phyloP scores from a whole-genome alignment of 2,797 vertebrate species.

The Gallinago solitaria region DNA sequence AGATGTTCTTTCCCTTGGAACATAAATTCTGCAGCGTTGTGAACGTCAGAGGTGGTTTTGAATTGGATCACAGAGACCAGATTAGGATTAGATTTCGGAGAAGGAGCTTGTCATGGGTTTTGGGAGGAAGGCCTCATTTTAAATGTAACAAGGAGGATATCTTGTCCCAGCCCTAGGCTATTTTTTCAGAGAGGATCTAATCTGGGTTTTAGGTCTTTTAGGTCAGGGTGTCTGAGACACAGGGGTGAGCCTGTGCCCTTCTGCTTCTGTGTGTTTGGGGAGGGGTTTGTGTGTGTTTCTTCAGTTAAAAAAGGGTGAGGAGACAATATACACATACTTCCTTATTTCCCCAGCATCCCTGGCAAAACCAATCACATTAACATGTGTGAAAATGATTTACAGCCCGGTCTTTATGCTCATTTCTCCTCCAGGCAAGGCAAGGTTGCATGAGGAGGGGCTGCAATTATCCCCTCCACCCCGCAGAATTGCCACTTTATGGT shows the following conservation, averaged over 20 bases:
- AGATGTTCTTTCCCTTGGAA: neutral
- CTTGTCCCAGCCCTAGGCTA: neutral
- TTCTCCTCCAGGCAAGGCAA: neutral
- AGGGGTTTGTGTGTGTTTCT: neutral
- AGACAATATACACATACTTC: neutral
- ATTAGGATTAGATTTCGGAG: neutral
- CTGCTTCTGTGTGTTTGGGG: neutral
- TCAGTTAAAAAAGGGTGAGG: neutral
- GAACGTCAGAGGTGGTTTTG: neutral
- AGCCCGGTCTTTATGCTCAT: neutral
- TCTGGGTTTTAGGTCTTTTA: neutral
- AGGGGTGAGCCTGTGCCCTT: neutral
- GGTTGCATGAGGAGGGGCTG: fast-evolving
- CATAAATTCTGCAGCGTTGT: neutral
- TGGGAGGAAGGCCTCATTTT: neutral
- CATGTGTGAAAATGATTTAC: neutral
- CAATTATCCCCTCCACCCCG: neutral
- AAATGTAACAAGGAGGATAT: neutral
- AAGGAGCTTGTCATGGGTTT: neutral
- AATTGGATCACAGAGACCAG: neutral
- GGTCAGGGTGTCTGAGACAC: neutral
- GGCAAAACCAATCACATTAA: neutral
- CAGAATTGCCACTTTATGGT: fast-evolving
- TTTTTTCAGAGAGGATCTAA: neutral
- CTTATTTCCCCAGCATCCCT: neutral